A percentile compares a stretch with the other conserved stretches of the same genome.
Evolutionary conservation across 2,888 invertebrate genomes (phyloP).

Genomic region (Agrochola circellaris): DNA sequence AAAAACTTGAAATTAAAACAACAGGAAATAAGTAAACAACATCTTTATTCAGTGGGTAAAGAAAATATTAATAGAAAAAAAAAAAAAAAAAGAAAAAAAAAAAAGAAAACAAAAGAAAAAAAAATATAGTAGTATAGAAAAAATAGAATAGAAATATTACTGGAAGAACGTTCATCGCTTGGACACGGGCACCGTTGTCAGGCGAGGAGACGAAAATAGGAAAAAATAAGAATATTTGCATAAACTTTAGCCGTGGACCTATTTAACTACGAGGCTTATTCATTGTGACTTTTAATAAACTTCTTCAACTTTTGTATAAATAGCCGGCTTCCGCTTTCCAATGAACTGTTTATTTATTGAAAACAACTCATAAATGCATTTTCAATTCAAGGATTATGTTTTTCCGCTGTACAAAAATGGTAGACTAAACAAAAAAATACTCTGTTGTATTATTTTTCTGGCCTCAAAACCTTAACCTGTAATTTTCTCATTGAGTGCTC

Average conservation of each 20-base stretch:
- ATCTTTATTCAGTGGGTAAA: conserved; percentile 34
- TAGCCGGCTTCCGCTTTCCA: background rate
- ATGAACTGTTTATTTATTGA: background rate
- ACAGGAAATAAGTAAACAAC: conserved; percentile 21
- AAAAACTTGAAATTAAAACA: background rate
- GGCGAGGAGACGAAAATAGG: conserved; percentile 14
- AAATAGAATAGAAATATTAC: conserved; percentile 29
- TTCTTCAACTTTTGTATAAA: conserved; percentile 8
- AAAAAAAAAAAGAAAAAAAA: no score
- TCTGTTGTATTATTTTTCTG: background rate
- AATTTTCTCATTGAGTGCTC: background rate
- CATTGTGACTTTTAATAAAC: conserved; percentile 28
- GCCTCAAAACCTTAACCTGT: background rate
- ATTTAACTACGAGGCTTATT: conserved; percentile 53
- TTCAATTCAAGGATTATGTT: background rate
- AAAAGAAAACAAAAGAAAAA: no score
- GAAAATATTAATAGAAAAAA: no score
- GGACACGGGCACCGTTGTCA: conserved; percentile 30
- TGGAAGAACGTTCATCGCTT: conserved; percentile 15
- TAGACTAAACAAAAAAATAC: background rate
- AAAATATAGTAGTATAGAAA: no score
- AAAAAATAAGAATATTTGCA: conserved; percentile 36
- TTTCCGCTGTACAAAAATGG: no score
- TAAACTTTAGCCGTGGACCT: conserved; percentile 44
- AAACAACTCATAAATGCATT: background rate